These are phyloP conservation scores for Ptychoptera contaminata DNA, from an alignment of 2,888 invertebrate genomes.

Conservation along the genomic window DNA sequence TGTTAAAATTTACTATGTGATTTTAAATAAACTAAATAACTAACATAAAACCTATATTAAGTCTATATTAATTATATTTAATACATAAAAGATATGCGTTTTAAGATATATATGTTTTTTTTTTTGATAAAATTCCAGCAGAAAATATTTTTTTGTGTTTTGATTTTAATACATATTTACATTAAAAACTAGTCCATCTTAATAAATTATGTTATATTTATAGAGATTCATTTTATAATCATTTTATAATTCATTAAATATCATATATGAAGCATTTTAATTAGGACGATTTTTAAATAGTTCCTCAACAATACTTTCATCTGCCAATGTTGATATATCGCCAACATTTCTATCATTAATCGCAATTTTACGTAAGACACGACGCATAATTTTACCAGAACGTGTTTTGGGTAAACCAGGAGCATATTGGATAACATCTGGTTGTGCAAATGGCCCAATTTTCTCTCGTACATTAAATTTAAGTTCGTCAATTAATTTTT, in stretches of 20 bases:
- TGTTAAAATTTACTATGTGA: too few relatives aligned
- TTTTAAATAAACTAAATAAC: too few relatives aligned
- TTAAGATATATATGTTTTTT: too few relatives aligned
- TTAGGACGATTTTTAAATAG: slow-evolving; percentile 59
- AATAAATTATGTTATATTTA: too few relatives aligned
- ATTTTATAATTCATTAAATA: neutral
- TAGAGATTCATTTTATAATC: neutral
- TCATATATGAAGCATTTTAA: slow-evolving; percentile 7
- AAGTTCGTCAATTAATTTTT: slow-evolving; percentile 51
- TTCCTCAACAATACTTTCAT: slow-evolving; percentile 71
- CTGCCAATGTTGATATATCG: slow-evolving; percentile 86
- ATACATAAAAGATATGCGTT: too few relatives aligned
- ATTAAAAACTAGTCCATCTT: too few relatives aligned
- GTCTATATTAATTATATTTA: too few relatives aligned
- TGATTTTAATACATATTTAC: too few relatives aligned
- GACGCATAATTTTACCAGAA: slow-evolving; percentile 96
- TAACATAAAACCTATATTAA: too few relatives aligned
- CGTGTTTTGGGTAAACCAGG: slow-evolving; percentile 91
- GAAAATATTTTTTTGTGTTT: too few relatives aligned
- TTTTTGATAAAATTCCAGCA: too few relatives aligned
- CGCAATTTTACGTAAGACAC: slow-evolving; percentile 87
- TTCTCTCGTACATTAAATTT: slow-evolving; percentile 69
- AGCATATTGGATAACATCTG: slow-evolving; percentile 87
- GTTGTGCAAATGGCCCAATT: slow-evolving; percentile 92
- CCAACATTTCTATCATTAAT: slow-evolving; percentile 78